A percentile compares a stretch with the other conserved stretches of the same genome.
Evolutionary conservation across 2,113 vertebrate genomes (phyloP).

Genomic region (Neolamprologus variostigma): DNA sequence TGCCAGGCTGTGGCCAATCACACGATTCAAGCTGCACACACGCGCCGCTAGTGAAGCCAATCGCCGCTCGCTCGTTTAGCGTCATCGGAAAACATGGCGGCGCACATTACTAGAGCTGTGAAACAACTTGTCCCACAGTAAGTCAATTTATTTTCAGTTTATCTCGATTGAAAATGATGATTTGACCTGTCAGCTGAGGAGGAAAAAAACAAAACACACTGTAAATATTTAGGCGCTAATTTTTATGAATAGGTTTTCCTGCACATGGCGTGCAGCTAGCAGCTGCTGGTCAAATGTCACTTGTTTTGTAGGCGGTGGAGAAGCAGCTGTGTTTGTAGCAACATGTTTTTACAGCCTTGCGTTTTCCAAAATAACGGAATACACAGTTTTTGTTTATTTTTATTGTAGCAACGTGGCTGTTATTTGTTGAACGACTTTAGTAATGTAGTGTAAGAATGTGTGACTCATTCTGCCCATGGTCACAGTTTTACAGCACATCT

Average conservation of each 20-base stretch:
- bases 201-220: neutral
- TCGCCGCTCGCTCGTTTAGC: neutral
- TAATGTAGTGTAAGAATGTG: neutral
- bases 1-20: slow-evolving; percentile 35
- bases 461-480: neutral
- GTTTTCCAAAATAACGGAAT: neutral
- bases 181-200: neutral
- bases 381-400: neutral
- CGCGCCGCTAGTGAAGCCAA: slow-evolving; percentile 30
- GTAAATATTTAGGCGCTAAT: neutral
- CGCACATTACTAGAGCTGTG: slow-evolving; percentile 28
- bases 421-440: neutral
- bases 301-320: neutral
- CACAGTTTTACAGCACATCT: neutral
- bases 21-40: neutral
- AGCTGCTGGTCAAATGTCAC: neutral
- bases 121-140: slow-evolving; percentile 49
- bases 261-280: neutral
- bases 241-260: neutral
- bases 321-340: neutral
- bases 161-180: neutral
- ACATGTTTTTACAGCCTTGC: neutral
- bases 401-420: neutral
- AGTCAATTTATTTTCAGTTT: slow-evolving; percentile 50
- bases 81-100: slow-evolving; percentile 66